Conservation (phyloP, 2,113 vertebrate species). For the Anarhynchus alexandrinus region DNA sequence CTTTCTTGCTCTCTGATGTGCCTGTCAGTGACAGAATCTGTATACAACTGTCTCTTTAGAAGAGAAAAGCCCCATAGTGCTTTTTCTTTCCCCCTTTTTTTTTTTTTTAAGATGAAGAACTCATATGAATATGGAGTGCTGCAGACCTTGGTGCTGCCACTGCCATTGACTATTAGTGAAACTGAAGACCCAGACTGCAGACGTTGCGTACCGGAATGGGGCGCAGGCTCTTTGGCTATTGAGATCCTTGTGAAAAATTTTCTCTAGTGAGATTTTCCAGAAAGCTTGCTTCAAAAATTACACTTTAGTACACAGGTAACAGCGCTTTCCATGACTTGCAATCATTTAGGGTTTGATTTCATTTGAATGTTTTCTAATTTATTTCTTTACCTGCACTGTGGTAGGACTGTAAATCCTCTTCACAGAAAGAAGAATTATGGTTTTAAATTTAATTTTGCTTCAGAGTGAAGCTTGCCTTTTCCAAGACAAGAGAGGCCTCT, state of each 20-base stretch:
- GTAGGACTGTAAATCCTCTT: background rate
- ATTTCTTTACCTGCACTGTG: background rate
- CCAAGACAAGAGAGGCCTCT: background rate
- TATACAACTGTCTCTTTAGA: background rate
- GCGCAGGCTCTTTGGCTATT: background rate
- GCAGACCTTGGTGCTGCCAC: background rate
- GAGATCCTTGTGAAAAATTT: background rate
- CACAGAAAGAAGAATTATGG: background rate
- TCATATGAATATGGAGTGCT: background rate
- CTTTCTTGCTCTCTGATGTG: constrained; percentile 9
- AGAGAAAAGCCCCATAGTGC: background rate
- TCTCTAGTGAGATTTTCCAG: background rate
- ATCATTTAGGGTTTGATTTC: background rate
- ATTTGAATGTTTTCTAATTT: background rate
- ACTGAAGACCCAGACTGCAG: background rate
- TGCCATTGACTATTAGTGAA: background rate
- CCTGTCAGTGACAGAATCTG: background rate
- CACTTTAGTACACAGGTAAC: background rate
- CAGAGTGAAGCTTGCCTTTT: background rate
- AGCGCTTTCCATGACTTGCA: background rate
- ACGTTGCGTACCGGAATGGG: background rate
- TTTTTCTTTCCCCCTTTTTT: background rate
- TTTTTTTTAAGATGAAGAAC: background rate
- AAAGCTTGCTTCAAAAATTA: background rate
- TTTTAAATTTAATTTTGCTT: background rate